Evolutionary conservation across 2,888 invertebrate species (phyloP), one percentile per base, ranked within the genome.

Genomic region (Platerodrilus igneus): DNA sequence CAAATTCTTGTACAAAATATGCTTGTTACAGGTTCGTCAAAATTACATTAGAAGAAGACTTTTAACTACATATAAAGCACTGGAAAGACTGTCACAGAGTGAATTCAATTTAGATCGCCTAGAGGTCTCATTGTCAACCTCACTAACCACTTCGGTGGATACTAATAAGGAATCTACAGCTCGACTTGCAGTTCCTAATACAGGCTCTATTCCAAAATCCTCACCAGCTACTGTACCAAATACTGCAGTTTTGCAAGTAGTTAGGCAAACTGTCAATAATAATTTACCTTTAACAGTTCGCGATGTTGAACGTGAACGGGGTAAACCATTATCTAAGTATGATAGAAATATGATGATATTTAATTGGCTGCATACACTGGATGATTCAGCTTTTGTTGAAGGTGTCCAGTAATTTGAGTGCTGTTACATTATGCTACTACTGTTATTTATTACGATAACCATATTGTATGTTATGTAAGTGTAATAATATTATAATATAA

Each of bases 291-390:
- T 89, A 2, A 87, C 88, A 0, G 79, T 86, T 3, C 78, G 83
- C 1, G 89, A 90, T 57, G 76, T 89, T 18, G 88, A 89, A 55
- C 71, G 86, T 34, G 87, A 89, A 59, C 72, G 87, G 1, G 88
- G 89, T 0, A 83, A 86, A 42, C 88, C 89, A 0, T 73, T 90
- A 7, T 85, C 86, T n/a, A 88, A 88, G 57, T 89, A 88, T 68
- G 89, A 90, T 60, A 69, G 90, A n/a, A 92, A 93, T 67, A 88
- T 92, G 82, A 90, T 91, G 85, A 92, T 92, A 40, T 92, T 92
- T 70, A 91, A 91, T 68, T 93, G 92, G 92, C 74, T 93, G 1
- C 89, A 91, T 63, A 87, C 87, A 2, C 73, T 92, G 11, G 87
- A 89, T 60, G 87, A 89, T 51, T 76, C 78, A 0, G 76, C 77